Evolutionary conservation across 2,888 invertebrate genomes (phyloP).

Genomic region (Apamea sordens): DNA sequence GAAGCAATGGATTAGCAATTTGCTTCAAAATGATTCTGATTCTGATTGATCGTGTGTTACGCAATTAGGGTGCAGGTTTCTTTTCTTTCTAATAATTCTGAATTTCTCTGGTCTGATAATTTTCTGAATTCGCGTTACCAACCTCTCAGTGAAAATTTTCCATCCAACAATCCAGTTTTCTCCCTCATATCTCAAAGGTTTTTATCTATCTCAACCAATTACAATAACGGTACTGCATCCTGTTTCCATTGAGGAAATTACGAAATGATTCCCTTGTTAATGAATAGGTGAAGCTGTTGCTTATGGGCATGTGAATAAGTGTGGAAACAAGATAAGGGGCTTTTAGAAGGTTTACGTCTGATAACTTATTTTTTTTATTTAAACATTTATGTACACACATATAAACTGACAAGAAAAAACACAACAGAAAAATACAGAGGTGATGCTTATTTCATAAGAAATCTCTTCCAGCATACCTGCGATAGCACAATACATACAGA

Average conservation of each 20-base stretch:
- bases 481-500: too few species aligned
- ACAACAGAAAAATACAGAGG: too few species aligned
- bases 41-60: background rate
- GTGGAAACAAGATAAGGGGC: background rate
- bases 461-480: too few species aligned
- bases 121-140: background rate
- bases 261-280: conserved; percentile 56
- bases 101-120: background rate
- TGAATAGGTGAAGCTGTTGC: conserved; percentile 46
- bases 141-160: background rate
- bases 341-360: conserved; percentile 16
- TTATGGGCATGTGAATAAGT: conserved; percentile 35
- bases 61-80: background rate
- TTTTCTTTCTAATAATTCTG: background rate
- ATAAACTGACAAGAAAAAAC: too few species aligned
- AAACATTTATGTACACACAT: too few species aligned
- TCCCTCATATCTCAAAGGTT: conserved; percentile 28
- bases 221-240: conserved; percentile 53
- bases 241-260: conserved; percentile 56
- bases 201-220: conserved; percentile 47
- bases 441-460: too few species aligned
- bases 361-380: background rate
- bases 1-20: background rate
- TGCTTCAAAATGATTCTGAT: background rate
- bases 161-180: conserved; percentile 38